These are phyloP conservation scores for Panurus biarmicus DNA, from an alignment of 2,113 vertebrate species.

Conservation along the genomic window DNA sequence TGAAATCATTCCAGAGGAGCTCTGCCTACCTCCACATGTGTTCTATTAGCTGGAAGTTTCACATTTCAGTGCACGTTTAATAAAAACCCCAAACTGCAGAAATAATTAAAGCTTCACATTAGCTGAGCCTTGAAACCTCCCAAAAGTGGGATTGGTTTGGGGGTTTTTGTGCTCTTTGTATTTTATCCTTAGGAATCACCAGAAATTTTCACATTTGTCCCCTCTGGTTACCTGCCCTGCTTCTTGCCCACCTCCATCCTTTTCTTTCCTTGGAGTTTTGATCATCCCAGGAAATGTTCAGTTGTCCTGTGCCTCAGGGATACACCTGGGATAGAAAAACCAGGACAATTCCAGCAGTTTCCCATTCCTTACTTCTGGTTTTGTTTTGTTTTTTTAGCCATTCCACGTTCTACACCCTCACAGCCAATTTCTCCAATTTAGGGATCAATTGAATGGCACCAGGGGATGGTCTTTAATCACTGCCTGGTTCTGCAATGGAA, in stretches of 20 bases:
- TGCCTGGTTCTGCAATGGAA: neutral
- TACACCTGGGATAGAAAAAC: neutral
- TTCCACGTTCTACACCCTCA: neutral
- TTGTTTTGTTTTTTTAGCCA: neutral
- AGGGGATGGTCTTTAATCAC: neutral
- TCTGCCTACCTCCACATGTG: constrained; percentile 45
- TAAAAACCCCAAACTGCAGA: constrained; percentile 58
- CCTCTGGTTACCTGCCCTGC: neutral
- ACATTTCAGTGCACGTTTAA: constrained; percentile 37
- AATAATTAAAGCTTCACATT: constrained; percentile 53
- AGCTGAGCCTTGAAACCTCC: neutral
- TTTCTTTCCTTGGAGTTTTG: neutral
- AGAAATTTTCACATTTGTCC: neutral
- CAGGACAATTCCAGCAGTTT: neutral
- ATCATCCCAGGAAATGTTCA: neutral
- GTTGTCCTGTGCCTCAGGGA: neutral
- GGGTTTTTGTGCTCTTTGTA: neutral
- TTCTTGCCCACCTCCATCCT: neutral
- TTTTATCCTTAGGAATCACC: neutral
- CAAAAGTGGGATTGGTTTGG: neutral
- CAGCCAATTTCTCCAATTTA: neutral
- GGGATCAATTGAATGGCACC: neutral
- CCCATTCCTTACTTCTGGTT: neutral
- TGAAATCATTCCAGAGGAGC: neutral
- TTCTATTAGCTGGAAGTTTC: constrained; percentile 44